Evolutionary conservation across 1,140 invertebrate genomes (phyloP).

Genomic region (Monochamus saltuarius): DNA sequence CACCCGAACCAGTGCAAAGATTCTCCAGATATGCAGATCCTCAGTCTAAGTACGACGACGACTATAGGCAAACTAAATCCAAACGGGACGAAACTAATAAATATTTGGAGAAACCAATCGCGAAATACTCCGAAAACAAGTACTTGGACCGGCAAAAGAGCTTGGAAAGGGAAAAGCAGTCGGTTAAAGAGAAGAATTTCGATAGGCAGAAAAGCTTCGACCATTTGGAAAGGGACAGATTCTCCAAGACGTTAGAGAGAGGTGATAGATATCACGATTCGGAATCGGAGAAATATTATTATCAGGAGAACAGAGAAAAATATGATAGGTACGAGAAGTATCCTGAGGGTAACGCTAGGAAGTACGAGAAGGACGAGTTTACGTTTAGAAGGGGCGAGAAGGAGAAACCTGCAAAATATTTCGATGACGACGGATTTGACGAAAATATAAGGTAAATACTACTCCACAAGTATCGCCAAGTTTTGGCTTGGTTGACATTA

Average conservation of each 20-base stretch:
- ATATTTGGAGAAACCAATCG: slow-evolving; percentile 40
- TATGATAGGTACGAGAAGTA: slow-evolving; percentile 14
- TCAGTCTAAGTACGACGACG: slow-evolving; percentile 21
- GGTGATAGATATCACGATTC: slow-evolving; percentile 17
- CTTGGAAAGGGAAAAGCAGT: slow-evolving; percentile 28
- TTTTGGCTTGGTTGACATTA: too few relatives aligned
- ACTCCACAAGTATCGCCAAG: too few relatives aligned
- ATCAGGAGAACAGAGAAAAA: slow-evolving; percentile 18
- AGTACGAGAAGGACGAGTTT: slow-evolving; percentile 11
- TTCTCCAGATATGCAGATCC: slow-evolving; percentile 34
- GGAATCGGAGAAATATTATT: slow-evolving; percentile 20
- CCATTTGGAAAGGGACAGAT: slow-evolving; percentile 28
- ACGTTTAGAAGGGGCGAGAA: slow-evolving; percentile 19
- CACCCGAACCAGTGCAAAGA: slow-evolving; percentile 25
- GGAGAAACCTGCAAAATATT: slow-evolving; percentile 34
- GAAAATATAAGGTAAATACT: slow-evolving; percentile 36
- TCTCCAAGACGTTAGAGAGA: slow-evolving; percentile 21
- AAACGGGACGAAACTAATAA: slow-evolving; percentile 26
- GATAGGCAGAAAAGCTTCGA: slow-evolving; percentile 25
- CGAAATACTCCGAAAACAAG: slow-evolving; percentile 38
- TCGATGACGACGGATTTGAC: slow-evolving; percentile 46
- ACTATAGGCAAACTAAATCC: slow-evolving; percentile 12
- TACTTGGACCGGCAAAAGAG: slow-evolving; percentile 43
- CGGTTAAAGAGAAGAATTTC: slow-evolving; percentile 10
- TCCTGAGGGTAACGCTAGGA: slow-evolving; percentile 14